Conservation (phyloP, 2,113 vertebrate species). For the Rissa tridactyla region DNA sequence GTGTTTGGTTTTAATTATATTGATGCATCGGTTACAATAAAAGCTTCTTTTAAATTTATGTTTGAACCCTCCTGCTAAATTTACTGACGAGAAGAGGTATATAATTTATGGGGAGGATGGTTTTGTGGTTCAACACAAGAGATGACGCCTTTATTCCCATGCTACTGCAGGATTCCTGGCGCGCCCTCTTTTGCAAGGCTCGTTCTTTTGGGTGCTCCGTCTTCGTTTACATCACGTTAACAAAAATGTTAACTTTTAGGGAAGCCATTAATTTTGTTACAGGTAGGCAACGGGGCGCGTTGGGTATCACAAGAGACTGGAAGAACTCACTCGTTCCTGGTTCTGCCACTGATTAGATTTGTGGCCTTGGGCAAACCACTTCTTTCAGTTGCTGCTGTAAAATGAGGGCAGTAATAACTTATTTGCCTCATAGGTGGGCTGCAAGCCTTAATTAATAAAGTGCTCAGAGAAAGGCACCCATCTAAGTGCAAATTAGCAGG, state of each 20-base stretch:
- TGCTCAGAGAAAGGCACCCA: constrained; percentile 52
- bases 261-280: not conserved
- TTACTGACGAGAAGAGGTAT: not conserved
- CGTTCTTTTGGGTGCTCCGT: not conserved
- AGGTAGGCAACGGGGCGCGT: not conserved
- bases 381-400: constrained; percentile 15
- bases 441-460: constrained; percentile 63
- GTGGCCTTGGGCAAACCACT: constrained; percentile 39
- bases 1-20: constrained; percentile 43
- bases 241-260: not conserved
- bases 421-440: constrained; percentile 55
- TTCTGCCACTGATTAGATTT: constrained; percentile 61
- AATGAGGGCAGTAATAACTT: constrained; percentile 66
- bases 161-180: not conserved
- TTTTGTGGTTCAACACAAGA: not conserved
- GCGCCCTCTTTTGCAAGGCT: not conserved
- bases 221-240: not conserved
- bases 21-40: constrained; percentile 24
- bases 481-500: constrained; percentile 64
- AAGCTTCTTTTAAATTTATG: constrained; percentile 52
- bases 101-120: not conserved
- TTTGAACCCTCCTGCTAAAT: not conserved
- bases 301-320: not conserved
- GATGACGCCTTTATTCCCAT: not conserved
- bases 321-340: not conserved